Evolutionary conservation across 2,888 invertebrate genomes (phyloP).

Genomic region (Ormia ochracea): DNA sequence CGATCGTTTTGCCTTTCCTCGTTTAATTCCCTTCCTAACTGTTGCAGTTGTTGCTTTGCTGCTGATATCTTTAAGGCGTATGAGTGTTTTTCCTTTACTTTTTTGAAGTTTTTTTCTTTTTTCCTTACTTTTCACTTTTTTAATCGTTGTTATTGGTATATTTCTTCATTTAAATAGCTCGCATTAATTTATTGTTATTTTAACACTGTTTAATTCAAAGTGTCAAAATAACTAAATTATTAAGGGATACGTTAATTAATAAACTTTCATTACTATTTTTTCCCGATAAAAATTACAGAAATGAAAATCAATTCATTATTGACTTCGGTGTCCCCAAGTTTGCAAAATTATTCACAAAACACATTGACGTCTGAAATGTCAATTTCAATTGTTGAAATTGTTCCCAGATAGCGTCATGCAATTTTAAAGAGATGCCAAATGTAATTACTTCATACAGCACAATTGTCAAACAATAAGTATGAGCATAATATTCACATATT

Average conservation of each 20-base stretch:
- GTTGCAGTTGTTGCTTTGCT: slow-evolving; percentile 58
- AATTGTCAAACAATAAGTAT: neutral
- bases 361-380: slow-evolving; percentile 43
- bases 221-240: slow-evolving; percentile 37
- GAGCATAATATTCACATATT: neutral
- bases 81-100: slow-evolving; percentile 63
- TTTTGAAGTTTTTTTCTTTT: slow-evolving; percentile 53
- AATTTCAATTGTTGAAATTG: neutral
- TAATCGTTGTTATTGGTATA: slow-evolving; percentile 56
- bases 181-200: slow-evolving; percentile 32
- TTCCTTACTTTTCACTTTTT: slow-evolving; percentile 60
- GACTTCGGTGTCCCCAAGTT: slow-evolving; percentile 49
- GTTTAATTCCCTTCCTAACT: slow-evolving; percentile 55
- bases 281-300: slow-evolving; percentile 45
- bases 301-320: slow-evolving; percentile 62
- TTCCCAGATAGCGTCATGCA: neutral
- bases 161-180: slow-evolving; percentile 53
- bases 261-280: slow-evolving; percentile 53
- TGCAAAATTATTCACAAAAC: slow-evolving; percentile 33
- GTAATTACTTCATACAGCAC: neutral
- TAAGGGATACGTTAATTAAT: slow-evolving; percentile 43
- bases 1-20: slow-evolving; percentile 55
- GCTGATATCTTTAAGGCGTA: slow-evolving; percentile 66
- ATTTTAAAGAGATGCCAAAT: slow-evolving; percentile 14
- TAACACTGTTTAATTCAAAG: slow-evolving; percentile 58